Base-by-base conservation (phyloP, 2,888 invertebrate genomes). In the Branchellion lobata region DNA sequence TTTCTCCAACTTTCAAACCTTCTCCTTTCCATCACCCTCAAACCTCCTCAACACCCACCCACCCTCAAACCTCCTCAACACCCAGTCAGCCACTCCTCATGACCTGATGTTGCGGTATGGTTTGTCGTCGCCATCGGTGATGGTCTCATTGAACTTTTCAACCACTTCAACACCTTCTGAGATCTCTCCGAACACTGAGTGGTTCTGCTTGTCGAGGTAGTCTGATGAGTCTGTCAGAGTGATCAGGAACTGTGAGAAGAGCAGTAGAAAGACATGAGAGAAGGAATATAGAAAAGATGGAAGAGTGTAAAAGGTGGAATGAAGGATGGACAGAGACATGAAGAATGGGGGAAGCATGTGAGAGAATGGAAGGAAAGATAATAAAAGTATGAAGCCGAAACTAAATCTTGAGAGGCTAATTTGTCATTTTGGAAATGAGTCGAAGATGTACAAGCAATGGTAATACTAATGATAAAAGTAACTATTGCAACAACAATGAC, bases 111-210 rank as follows among this genome's bases (percentile, higher is more conserved):
- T 97, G 86, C 95, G 93, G 86, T 93, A 98, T 0, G 99, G 99
- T 34, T 94, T 90, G 85, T 95, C 92, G 61, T 92, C 91, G 36
- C 91, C 92, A 88, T 98, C 97, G 85, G 95, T 96, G 84, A 97
- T 94, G 0, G 93, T 91, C 85, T 97, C 96, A 87, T 99, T 99
- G 0, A 99, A 90, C 86, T 93, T 92, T 24, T 93, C 91, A 27
- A 99, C 89, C n/a, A 57, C 53, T 0, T 77, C 77, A 74, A 92
- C 89, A 0, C 96, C 99, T 88, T 99, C 98, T 0, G 92, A 92
- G 1, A 99, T 93, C 81, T 88, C 87, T 5, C 97, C 98, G 88
- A 99, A 96, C 24, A 98, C 94, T 86, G 96, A 95, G 87, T 99
- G 98, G 72, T 79, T 84, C 86, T 87, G 88, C 98, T 96, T 80